Base-by-base conservation (phyloP, 2,113 vertebrate species). In the Gadus macrocephalus region DNA sequence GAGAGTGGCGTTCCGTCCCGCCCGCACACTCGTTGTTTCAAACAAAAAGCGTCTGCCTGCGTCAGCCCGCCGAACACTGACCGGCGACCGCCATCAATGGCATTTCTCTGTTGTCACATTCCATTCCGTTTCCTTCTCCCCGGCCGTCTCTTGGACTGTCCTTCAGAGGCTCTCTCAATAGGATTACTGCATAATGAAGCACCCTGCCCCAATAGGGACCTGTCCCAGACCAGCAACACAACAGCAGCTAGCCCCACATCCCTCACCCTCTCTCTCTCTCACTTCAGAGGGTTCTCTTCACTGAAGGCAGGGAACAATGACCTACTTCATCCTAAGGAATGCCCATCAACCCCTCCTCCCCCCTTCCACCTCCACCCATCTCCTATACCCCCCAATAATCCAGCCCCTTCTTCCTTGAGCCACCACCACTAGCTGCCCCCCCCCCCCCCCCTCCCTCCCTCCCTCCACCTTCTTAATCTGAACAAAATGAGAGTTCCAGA, bases 271-370 rank as follows among this genome's bases (percentile, higher is more conserved):
- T 89, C 90, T 92, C 91, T 91, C 90, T 90, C 84, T 91, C 89
- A 72, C 89, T 91, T 91, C 90, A 83, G 89, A 86, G 81, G 77
- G 83, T 86, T 88, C 89, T 89, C 91, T 90, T 90, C 90, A 88
- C 77, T 85, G 71, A 78, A 90, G 87, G 90, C 85, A 66, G 75
- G 76, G 84, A 92, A 93, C 92, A 93, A 93, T 91, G 89, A 90
- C 88, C 89, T 90, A 91, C 88, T 92, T 93, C 89, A 92, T 93
- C 89, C 88, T 85, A 72, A 89, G 91, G 92, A 93, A 93, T 92
- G 90, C 86, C 88, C 87, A 78, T 79, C 82, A 81, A 76, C 71
- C 85, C 81, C 31, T n/a, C n/a, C n/a, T n/a, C 5, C 60, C 35
- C 67, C 66, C 71, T 68, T 74, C 71, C 75, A 62, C 73, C 35